These are phyloP conservation scores for Drosophila repletoides DNA, from an alignment of 1,140 invertebrate species.

Conservation along the genomic window DNA sequence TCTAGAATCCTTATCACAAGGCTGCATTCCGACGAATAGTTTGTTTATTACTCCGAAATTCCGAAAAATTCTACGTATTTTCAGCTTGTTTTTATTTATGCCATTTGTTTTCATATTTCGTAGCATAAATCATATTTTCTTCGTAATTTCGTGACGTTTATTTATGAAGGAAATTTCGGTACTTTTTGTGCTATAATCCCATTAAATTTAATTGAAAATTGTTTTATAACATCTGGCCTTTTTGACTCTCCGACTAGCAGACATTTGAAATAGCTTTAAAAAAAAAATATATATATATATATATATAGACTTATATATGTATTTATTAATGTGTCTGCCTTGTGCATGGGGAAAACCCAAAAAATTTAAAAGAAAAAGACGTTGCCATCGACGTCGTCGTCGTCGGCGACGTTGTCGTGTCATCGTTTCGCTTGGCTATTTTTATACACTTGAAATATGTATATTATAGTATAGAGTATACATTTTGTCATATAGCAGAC, in stretches of 20 bases:
- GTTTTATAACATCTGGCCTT: constrained; percentile 26
- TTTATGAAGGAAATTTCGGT: constrained; percentile 14
- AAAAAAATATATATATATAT: background rate
- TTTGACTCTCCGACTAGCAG: background rate
- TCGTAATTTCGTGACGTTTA: constrained; percentile 17
- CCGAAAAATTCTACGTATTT: background rate
- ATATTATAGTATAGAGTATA: too few relatives aligned
- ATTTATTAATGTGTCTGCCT: constrained; percentile 8
- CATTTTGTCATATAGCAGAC: background rate
- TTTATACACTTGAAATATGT: constrained; percentile 13
- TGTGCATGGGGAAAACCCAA: constrained; percentile 62
- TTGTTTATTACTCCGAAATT: background rate
- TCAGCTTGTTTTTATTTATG: background rate
- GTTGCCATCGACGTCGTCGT: constrained; percentile 20
- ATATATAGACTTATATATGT: background rate
- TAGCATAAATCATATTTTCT: background rate
- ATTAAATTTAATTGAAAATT: constrained; percentile 26
- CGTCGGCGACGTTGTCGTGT: constrained; percentile 29
- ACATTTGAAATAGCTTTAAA: constrained; percentile 19
- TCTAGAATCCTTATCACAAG: too few relatives aligned
- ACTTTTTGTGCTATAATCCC: constrained; percentile 4
- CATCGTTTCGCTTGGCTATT: constrained; percentile 23
- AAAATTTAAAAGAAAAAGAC: constrained; percentile 58
- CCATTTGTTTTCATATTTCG: background rate
- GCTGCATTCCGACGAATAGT: too few relatives aligned